Conservation (phyloP, 1,140 invertebrate genomes). For the Brachionus sp. region DNA sequence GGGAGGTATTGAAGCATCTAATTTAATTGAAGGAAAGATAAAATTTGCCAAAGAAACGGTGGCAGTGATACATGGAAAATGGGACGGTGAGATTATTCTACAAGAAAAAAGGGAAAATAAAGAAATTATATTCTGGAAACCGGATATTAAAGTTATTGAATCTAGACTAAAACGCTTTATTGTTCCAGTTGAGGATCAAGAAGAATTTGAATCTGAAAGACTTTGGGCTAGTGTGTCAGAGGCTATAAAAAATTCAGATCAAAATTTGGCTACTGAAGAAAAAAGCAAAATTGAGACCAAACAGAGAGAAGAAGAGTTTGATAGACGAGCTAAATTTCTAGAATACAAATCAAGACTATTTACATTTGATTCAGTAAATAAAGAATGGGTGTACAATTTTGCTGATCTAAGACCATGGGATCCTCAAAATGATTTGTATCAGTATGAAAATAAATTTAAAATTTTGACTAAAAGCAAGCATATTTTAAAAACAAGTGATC, state of each 20-base stretch:
- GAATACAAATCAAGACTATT: constrained; percentile 71
- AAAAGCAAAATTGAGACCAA: constrained; percentile 82
- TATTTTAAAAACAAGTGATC: constrained; percentile 63
- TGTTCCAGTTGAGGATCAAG: constrained; percentile 73
- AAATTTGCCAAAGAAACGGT: constrained; percentile 82
- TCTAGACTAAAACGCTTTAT: constrained; percentile 72
- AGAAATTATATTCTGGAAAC: constrained; percentile 71
- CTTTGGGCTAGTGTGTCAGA: constrained; percentile 78
- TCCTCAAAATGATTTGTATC: constrained; percentile 72
- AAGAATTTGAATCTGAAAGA: constrained; percentile 75
- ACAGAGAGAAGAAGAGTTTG: constrained; percentile 70
- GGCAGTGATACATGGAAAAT: constrained; percentile 78
- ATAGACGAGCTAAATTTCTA: constrained; percentile 65
- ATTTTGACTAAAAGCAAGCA: constrained; percentile 71
- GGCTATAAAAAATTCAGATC: constrained; percentile 75
- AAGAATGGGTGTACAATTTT: constrained; percentile 74
- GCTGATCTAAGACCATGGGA: constrained; percentile 71
- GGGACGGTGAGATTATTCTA: constrained; percentile 75
- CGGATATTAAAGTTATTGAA: constrained; percentile 67
- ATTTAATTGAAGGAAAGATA: constrained; percentile 77
- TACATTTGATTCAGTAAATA: constrained; percentile 66
- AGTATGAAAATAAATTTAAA: constrained; percentile 72
- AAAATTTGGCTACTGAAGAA: constrained; percentile 76
- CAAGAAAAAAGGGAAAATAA: constrained; percentile 62
- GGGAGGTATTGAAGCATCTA: constrained; percentile 73